Percentiles rank a stretch among this genome's conserved stretches.
These are phyloP conservation scores for Drosophila ogumai DNA, from an alignment of 1,140 invertebrate species.

Conservation along the genomic window DNA sequence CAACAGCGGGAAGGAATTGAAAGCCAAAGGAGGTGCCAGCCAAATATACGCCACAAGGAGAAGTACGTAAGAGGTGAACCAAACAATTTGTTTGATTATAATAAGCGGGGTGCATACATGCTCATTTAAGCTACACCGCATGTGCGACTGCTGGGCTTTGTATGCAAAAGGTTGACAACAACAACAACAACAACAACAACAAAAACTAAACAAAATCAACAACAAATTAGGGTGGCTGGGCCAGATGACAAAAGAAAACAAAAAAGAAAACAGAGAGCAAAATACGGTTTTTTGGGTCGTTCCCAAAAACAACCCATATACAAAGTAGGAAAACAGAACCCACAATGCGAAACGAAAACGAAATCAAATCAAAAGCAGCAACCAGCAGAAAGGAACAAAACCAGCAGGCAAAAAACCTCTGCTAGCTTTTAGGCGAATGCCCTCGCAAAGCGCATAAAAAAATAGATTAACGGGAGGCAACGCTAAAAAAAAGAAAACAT, in stretches of 20 bases:
- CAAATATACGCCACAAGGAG: constrained; percentile 3
- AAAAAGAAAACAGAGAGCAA: constrained; percentile 32
- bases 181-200: constrained; percentile 21
- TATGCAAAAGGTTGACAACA: constrained; percentile 66
- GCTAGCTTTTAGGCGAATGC: constrained; percentile 72
- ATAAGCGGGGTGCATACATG: constrained; percentile 44
- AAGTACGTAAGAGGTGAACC: constrained; percentile 46
- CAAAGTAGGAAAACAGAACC: constrained; percentile 12
- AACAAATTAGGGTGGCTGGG: constrained; percentile 76
- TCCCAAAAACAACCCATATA: constrained; percentile 40
- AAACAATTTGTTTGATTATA: constrained; percentile 48
- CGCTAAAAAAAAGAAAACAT: constrained; percentile 37
- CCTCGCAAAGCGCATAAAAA: constrained; percentile 63
- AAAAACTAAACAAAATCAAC: constrained; percentile 55
- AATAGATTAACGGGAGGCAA: constrained; percentile 53
- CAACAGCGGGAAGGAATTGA: constrained; percentile 27
- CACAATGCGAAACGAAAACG: constrained; percentile 51
- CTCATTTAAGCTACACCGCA: constrained; percentile 16
- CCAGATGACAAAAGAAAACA: constrained; percentile 68
- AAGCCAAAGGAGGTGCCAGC: constrained; percentile 39
- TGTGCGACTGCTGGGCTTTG: constrained; percentile 47
- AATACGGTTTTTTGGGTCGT: constrained; percentile 24
- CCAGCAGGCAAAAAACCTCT: constrained; percentile 31
- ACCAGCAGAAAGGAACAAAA: constrained; percentile 44
- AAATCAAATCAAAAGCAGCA: constrained; percentile 75